Evolutionary conservation across 1,140 invertebrate genomes (phyloP).

Genomic region (Ephestia elutella): DNA sequence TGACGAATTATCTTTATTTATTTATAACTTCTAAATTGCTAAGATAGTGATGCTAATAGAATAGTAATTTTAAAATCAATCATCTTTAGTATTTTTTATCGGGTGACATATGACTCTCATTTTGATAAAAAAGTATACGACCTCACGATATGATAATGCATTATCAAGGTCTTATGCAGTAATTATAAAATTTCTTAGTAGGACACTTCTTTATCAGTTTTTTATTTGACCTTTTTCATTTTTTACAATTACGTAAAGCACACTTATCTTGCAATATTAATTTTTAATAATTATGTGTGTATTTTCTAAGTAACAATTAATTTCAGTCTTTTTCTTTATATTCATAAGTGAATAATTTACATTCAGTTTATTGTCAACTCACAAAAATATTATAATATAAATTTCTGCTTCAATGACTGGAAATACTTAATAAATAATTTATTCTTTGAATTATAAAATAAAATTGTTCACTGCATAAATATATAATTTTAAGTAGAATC

Average conservation of each 20-base stretch:
- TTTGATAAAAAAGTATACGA: conserved; percentile 33
- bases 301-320: too few species aligned
- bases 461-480: conserved; percentile 3
- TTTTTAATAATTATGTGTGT: too few species aligned
- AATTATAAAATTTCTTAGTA: conserved; percentile 15
- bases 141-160: conserved; percentile 32
- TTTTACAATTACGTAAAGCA: conserved; percentile 5
- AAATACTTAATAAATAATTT: too few species aligned
- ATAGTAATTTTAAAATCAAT: conserved; percentile 38
- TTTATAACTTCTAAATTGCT: conserved; percentile 23
- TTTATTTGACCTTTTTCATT: conserved; percentile 26
- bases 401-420: too few species aligned
- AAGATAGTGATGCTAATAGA: conserved; percentile 19
- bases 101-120: conserved; percentile 33
- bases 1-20: conserved; percentile 20
- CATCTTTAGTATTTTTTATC: conserved; percentile 29
- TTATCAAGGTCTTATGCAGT: conserved; percentile 39
- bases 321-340: too few species aligned
- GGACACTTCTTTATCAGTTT: conserved; percentile 25
- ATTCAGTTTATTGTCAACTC: too few species aligned
- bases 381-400: too few species aligned
- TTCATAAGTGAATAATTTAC: too few species aligned
- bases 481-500: conserved; percentile 56
- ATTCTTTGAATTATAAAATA: too few species aligned
- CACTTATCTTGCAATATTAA: conserved; percentile 14